Evolutionary conservation across 1,140 invertebrate species (phyloP), one percentile per base, ranked within the genome.

Genomic region (Rhopalosiphum padi): DNA sequence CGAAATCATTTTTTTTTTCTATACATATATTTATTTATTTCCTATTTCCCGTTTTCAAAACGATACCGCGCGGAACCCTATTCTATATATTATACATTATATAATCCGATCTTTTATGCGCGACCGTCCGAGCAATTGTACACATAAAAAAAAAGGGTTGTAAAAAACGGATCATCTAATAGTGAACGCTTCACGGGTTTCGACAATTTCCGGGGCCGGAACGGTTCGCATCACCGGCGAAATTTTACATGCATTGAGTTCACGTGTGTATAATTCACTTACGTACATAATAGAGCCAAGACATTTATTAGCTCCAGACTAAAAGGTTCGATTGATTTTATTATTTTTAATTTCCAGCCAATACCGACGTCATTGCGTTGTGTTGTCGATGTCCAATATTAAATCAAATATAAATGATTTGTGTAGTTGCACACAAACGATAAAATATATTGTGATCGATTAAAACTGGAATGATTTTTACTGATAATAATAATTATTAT

Each of bases 171-270:
- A 92, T 92, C 91, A 37, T 92, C 77, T 83, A 83, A 92, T 92
- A 92, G 77, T 92, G 77, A 37, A 92, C 91, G 91, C 68, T 92
- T 92, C 68, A 92, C 46, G 91, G 91, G 37, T 92, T 92, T 83
- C n/a, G 68, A 1, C 48, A 37, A 35, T 92, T 37, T 92, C 91
- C 91, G 91, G 91, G 68, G 83, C 37, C 43, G 30, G 37, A 46
- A 46, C 89, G 53, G 87, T 89, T 51, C 83, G 41, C 87, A 89
- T 89, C 87, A 22, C 87, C 51, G 35, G 51, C 53, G 89, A 90
- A 89, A 90, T 90, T 90, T 90, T 41, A 37, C 51, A 90, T 60
- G 51, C 89, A 37, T 25, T 25, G 51, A 55, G 89, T 41, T 37
- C 89, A 60, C 53, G 48, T 90, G 89, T 60, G 89, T 41, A 23